A percentile compares a stretch with the other conserved stretches of the same genome.
These are phyloP conservation scores for Pollachius pollachius DNA, from an alignment of 2,113 vertebrate species.

Conservation along the genomic window DNA sequence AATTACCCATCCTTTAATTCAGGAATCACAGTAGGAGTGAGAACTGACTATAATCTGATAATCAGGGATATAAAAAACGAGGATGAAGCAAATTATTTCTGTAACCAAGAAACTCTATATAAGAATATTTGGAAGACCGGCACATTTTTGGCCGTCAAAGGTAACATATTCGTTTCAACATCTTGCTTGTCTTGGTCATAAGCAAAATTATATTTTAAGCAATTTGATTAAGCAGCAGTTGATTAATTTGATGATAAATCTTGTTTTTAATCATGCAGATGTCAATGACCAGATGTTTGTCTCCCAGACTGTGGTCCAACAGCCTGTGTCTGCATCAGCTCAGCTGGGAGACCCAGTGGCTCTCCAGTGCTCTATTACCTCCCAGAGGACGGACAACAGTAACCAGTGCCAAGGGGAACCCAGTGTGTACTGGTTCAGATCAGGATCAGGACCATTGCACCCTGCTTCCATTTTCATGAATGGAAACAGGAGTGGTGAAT, in stretches of 20 bases:
- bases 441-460: no score
- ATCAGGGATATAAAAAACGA: slow-evolving; percentile 45
- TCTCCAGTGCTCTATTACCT: no score
- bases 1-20: not conserved
- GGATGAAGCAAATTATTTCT: slow-evolving; percentile 37
- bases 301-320: not conserved
- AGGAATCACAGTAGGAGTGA: not conserved
- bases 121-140: not conserved
- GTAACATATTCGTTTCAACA: slow-evolving; percentile 25
- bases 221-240: not conserved
- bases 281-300: not conserved
- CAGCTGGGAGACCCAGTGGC: not conserved
- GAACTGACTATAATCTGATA: not conserved
- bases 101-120: slow-evolving; percentile 10
- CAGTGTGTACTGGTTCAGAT: no score
- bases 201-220: no score
- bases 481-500: no score
- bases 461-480: no score
- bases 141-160: slow-evolving; percentile 35
- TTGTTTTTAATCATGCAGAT: slow-evolving; percentile 19
- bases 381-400: no score
- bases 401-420: no score
- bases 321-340: not conserved
- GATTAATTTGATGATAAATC: fast-evolving
- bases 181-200: not conserved